phyloP scores from a whole-genome alignment of 2,113 vertebrate species.

The Vombatus ursinus region DNA sequence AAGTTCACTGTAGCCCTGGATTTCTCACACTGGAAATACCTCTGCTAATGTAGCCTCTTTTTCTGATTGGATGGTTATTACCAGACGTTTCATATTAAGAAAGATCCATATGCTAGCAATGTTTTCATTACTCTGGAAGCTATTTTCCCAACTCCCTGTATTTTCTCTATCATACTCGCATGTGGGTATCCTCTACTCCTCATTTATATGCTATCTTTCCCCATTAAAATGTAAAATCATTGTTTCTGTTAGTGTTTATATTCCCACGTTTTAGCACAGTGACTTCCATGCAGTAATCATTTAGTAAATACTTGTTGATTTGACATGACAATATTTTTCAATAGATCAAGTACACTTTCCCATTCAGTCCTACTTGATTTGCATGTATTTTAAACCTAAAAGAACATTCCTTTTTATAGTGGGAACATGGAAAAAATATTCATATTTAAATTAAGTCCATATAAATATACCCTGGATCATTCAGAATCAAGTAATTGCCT shows the following conservation, averaged over 20 bases:
- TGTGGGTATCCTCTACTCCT: neutral
- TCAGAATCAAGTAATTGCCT: constrained; percentile 5
- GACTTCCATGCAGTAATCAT: neutral
- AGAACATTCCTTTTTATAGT: neutral
- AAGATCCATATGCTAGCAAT: neutral
- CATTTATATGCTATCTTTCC: neutral
- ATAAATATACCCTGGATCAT: neutral
- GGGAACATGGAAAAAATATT: neutral
- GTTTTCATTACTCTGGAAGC: neutral
- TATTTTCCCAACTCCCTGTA: neutral
- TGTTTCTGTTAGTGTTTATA: neutral
- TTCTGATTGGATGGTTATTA: neutral
- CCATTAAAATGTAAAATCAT: neutral
- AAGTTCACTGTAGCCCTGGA: neutral
- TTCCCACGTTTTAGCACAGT: neutral
- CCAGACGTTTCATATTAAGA: neutral
- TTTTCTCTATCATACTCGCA: neutral
- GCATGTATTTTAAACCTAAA: neutral
- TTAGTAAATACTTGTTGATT: neutral
- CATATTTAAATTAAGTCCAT: neutral
- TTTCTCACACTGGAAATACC: neutral
- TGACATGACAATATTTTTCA: neutral
- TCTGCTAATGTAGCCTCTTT: neutral
- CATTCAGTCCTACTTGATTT: neutral
- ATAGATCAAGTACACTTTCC: neutral